Percentiles rank a stretch among this genome's conserved stretches.
Conservation (phyloP, 2,113 vertebrate species). For the Aegotheles bennettii region DNA sequence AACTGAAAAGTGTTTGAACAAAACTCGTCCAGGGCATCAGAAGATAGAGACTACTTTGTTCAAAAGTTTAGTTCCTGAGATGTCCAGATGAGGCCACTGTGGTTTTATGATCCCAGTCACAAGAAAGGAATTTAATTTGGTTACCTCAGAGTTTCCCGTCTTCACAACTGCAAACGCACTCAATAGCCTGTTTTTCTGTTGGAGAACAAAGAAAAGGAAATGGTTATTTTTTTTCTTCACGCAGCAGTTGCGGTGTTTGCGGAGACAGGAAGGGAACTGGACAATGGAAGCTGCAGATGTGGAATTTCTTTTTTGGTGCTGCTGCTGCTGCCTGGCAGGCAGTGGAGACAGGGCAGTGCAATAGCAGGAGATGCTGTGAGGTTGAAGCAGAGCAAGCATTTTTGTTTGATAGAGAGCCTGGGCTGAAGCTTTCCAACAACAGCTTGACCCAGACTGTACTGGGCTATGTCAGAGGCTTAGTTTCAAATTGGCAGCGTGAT, state of each 20-base stretch:
- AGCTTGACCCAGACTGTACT: background rate
- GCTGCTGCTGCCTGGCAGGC: background rate
- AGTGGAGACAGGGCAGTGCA: background rate
- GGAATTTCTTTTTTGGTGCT: background rate
- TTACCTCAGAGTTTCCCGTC: background rate
- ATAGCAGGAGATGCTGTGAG: background rate
- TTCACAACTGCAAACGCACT: background rate
- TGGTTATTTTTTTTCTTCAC: background rate
- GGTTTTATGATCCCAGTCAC: background rate
- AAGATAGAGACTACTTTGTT: background rate
- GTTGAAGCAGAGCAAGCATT: background rate
- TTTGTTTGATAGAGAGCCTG: background rate
- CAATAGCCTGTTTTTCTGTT: background rate
- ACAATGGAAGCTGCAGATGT: constrained; percentile 35
- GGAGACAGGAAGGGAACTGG: background rate
- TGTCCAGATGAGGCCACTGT: constrained; percentile 61
- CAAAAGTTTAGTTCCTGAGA: background rate
- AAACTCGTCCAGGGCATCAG: background rate
- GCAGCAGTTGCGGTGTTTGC: background rate
- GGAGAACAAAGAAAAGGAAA: constrained; percentile 54
- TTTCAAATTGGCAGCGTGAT: background rate
- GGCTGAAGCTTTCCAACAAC: background rate
- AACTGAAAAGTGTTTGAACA: background rate
- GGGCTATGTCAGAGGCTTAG: background rate
- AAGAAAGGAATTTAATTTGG: background rate